Evolutionary conservation across 2,797 vertebrate species (phyloP).

Genomic region (Spondyliosoma cantharus): DNA sequence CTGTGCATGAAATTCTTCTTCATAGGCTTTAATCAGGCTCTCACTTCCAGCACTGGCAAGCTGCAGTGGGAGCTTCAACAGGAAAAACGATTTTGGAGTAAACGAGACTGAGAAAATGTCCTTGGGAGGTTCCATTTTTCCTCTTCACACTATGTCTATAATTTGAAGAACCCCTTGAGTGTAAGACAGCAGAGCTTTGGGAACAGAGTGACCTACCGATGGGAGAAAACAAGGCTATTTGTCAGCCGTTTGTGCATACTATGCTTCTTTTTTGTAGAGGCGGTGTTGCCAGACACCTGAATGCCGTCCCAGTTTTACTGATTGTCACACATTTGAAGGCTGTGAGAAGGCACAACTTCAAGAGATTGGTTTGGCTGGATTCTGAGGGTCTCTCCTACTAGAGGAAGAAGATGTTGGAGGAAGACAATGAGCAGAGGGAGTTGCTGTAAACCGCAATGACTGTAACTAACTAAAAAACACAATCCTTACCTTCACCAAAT

Average conservation of each 20-base stretch:
- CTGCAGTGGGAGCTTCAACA: slow-evolving; percentile 42
- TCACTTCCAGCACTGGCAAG: slow-evolving; percentile 45
- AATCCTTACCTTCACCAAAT: neutral
- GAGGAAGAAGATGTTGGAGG: neutral
- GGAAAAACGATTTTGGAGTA: slow-evolving; percentile 50
- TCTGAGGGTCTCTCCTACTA: neutral
- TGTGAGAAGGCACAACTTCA: slow-evolving; percentile 12
- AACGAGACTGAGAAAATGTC: slow-evolving; percentile 54
- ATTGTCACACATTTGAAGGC: slow-evolving; percentile 41
- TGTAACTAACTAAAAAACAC: neutral
- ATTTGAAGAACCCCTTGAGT: slow-evolving; percentile 42
- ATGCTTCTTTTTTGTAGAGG: slow-evolving; percentile 23
- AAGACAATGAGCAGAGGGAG: neutral
- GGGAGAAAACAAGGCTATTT: slow-evolving; percentile 40
- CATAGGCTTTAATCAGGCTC: slow-evolving; percentile 48
- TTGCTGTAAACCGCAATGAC: neutral
- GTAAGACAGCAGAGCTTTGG: slow-evolving; percentile 44
- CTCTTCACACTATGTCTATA: slow-evolving; percentile 37
- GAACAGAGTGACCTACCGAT: slow-evolving; percentile 39
- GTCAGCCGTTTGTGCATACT: slow-evolving; percentile 31
- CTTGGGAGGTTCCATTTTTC: slow-evolving; percentile 45
- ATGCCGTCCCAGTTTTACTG: slow-evolving; percentile 37
- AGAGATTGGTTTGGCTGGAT: slow-evolving; percentile 6
- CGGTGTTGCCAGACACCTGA: slow-evolving; percentile 41
- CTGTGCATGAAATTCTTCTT: slow-evolving; percentile 47